phyloP scores from a whole-genome alignment of 2,797 vertebrate species.

The Sus cebifrons region DNA sequence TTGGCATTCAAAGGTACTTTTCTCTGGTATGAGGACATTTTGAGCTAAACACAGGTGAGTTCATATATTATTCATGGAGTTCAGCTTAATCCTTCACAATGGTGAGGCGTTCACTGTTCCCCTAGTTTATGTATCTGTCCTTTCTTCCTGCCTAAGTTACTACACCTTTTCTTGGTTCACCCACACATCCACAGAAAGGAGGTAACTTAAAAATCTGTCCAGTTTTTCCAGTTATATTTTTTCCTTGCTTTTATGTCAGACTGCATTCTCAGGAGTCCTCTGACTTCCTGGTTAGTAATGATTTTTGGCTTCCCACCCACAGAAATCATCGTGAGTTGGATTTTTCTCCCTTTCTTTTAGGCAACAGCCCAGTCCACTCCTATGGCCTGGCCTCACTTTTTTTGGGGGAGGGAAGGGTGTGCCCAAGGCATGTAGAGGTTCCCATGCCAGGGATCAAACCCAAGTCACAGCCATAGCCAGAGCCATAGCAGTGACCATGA shows the following conservation, averaged over 20 bases:
- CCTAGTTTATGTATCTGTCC: neutral
- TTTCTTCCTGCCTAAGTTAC: neutral
- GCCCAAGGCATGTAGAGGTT: no score
- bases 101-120: neutral
- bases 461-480: no score
- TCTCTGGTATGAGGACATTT: neutral
- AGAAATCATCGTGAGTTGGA: slow-evolving; percentile 23
- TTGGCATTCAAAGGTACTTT: neutral
- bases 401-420: no score
- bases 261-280: slow-evolving; percentile 1
- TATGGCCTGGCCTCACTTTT: neutral
- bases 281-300: slow-evolving; percentile 46
- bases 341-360: slow-evolving; percentile 26
- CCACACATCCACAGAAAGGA: neutral
- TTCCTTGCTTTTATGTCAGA: slow-evolving; percentile 15
- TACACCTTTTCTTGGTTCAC: neutral
- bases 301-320: slow-evolving; percentile 48
- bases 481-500: no score
- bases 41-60: neutral
- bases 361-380: neutral
- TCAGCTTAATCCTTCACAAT: neutral
- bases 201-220: neutral
- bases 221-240: slow-evolving; percentile 48
- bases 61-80: neutral
- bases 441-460: no score